Evolutionary conservation across 2,113 vertebrate genomes (phyloP).

Genomic region (Todiramphus chloris): DNA sequence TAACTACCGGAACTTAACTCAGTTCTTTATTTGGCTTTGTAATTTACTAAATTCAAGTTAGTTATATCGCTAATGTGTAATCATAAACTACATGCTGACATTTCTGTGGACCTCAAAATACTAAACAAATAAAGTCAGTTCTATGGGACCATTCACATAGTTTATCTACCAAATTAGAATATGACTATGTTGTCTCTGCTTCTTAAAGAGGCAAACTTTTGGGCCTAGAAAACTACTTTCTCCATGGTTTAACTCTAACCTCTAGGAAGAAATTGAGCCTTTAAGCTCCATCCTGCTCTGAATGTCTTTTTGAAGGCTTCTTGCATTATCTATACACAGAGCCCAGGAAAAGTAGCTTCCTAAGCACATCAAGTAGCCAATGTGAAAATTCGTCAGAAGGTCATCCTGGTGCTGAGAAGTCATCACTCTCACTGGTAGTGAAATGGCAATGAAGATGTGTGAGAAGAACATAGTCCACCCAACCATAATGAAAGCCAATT

Average conservation of each 20-base stretch:
- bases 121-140: not conserved
- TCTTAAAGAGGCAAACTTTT: not conserved
- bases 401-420: not conserved
- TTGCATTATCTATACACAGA: not conserved
- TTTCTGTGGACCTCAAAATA: not conserved
- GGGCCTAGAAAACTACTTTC: not conserved
- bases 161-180: not conserved
- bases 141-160: not conserved
- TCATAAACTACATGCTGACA: not conserved
- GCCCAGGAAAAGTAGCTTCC: not conserved
- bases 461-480: not conserved
- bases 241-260: not conserved
- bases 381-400: not conserved
- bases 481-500: not conserved
- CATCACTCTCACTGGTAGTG: not conserved
- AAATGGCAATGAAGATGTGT: rapidly evolving
- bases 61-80: not conserved
- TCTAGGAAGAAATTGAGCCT: not conserved
- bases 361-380: not conserved
- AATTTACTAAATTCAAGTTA: not conserved
- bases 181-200: not conserved
- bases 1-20: not conserved
- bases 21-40: not conserved
- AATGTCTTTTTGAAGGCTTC: not conserved
- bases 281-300: not conserved